phyloP scores from a whole-genome alignment of 23 tunicate species.

The Oikopleura dioica region DNA sequence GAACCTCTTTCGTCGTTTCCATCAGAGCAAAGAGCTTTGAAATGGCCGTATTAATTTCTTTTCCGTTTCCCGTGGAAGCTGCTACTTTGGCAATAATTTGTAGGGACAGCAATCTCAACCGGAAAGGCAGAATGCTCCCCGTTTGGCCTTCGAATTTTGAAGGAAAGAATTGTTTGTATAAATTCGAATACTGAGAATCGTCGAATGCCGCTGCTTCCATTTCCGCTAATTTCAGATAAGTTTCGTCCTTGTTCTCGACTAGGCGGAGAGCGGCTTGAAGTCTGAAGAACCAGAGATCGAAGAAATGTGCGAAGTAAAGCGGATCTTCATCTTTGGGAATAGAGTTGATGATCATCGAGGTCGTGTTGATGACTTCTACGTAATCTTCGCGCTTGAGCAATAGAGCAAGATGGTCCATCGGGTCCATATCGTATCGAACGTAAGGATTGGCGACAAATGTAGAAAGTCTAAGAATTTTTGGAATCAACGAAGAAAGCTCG shows the following conservation, averaged over 20 bases:
- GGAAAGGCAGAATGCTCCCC: not conserved
- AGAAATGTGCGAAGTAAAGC: not conserved
- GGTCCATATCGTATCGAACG: too few species aligned
- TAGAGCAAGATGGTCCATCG: too few species aligned
- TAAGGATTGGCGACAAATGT: too few species aligned
- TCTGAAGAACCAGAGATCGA: not conserved
- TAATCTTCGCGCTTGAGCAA: too few species aligned
- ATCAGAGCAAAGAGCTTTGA: too few species aligned
- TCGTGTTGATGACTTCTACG: too few species aligned
- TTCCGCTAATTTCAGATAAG: not conserved
- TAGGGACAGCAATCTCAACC: not conserved
- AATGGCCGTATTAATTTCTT: too few species aligned
- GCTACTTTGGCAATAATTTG: constrained; percentile 4
- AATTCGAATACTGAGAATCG: not conserved
- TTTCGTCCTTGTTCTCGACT: not conserved
- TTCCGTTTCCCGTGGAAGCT: too few species aligned
- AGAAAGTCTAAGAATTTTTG: too few species aligned
- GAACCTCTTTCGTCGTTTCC: too few species aligned
- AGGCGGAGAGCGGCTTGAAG: not conserved
- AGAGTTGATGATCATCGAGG: too few species aligned
- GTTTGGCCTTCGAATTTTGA: not conserved
- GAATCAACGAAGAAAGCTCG: too few species aligned
- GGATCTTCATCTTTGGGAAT: not conserved
- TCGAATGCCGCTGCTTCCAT: not conserved
- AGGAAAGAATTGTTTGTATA: not conserved